These are phyloP conservation scores for Aselliscus stoliczkanus DNA, from an alignment of 2,797 vertebrate genomes.

Conservation along the genomic window DNA sequence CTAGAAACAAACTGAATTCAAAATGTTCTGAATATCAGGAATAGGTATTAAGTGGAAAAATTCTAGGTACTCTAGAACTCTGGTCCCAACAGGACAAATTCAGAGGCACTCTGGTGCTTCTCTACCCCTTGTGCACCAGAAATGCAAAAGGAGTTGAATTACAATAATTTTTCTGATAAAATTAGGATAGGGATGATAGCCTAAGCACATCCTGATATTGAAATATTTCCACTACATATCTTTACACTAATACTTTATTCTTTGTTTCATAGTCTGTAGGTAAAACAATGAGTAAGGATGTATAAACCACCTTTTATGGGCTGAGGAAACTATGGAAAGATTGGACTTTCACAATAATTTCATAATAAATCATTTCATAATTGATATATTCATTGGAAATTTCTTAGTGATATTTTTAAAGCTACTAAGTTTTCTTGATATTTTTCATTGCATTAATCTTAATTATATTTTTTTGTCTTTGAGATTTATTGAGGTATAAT, in stretches of 20 bases:
- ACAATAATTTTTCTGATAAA: background rate
- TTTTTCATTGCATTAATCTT: background rate
- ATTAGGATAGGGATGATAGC: background rate
- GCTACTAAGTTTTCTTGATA: background rate
- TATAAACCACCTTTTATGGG: background rate
- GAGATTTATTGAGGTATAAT: background rate
- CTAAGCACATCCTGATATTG: too few relatives aligned
- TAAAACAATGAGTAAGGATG: background rate
- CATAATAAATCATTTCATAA: background rate
- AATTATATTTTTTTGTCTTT: background rate
- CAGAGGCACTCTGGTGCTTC: background rate
- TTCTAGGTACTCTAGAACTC: background rate
- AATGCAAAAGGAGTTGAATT: background rate
- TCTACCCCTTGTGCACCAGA: background rate
- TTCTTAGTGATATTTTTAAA: background rate
- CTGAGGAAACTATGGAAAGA: background rate
- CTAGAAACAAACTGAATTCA: background rate
- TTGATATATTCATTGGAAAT: background rate
- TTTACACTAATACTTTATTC: background rate
- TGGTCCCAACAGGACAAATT: background rate
- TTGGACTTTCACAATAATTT: background rate
- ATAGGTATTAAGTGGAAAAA: background rate
- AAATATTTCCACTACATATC: background rate
- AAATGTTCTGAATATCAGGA: background rate
- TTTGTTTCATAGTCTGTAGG: background rate